Conservation (phyloP, 2,113 vertebrate species). For the Leptodactylus fuscus region DNA sequence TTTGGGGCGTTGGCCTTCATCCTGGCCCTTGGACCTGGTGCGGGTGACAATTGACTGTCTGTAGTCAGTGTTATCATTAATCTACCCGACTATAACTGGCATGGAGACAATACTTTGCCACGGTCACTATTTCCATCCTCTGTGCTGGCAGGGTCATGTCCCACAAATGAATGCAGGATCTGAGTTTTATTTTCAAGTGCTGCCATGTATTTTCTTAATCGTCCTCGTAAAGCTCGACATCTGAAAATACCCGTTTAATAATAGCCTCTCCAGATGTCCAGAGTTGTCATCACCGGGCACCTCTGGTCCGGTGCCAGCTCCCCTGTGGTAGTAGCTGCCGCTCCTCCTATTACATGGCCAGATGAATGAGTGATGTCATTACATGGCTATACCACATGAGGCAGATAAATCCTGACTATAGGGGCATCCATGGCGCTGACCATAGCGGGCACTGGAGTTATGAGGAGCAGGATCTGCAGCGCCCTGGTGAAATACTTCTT, state of each 20-base stretch:
- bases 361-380: constrained; percentile 27
- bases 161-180: background rate
- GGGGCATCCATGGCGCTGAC: background rate
- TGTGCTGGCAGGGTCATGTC: background rate
- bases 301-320: constrained; percentile 17
- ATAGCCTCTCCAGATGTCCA: constrained; percentile 36
- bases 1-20: background rate
- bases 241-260: constrained; percentile 42
- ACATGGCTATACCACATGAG: background rate
- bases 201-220: constrained; percentile 28
- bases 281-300: constrained; percentile 26
- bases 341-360: background rate
- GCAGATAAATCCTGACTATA: background rate
- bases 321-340: constrained; percentile 20
- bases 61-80: background rate
- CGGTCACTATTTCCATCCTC: constrained; percentile 2
- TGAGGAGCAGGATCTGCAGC: background rate
- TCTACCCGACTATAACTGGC: background rate
- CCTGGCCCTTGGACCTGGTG: background rate
- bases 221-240: background rate
- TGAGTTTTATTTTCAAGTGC: constrained; percentile 1
- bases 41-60: background rate
- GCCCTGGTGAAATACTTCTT: background rate
- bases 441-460: background rate
- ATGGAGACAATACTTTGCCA: background rate